A percentile compares a stretch with the other conserved stretches of the same genome.
phyloP scores from a whole-genome alignment of 2,888 invertebrate genomes.

The Thysanoteuthis rhombus region DNA sequence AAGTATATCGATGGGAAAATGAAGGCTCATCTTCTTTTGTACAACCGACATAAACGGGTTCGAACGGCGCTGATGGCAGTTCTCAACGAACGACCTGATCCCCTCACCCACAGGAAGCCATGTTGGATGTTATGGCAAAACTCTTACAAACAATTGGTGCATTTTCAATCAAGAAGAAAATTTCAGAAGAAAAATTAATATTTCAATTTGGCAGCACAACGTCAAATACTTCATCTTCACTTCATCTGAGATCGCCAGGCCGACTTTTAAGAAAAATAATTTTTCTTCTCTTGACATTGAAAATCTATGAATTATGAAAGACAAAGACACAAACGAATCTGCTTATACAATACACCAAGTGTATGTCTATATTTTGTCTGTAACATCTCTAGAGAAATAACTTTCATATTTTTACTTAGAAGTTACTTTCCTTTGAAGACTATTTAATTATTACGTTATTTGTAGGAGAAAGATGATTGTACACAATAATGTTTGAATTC shows the following conservation, averaged over 20 bases:
- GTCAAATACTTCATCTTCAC: background rate
- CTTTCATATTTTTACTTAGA: too few relatives aligned
- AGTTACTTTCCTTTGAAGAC: too few relatives aligned
- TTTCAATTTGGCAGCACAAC: background rate
- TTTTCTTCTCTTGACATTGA: background rate
- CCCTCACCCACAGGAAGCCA: conserved; percentile 15
- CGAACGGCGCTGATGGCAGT: background rate
- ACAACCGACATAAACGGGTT: background rate
- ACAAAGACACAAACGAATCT: too few relatives aligned
- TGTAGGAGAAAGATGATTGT: too few relatives aligned
- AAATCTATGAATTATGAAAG: too few relatives aligned
- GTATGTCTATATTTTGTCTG: too few relatives aligned
- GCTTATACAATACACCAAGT: too few relatives aligned
- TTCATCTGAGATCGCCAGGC: too few relatives aligned
- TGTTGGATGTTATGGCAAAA: conserved; percentile 24
- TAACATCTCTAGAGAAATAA: too few relatives aligned
- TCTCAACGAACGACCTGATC: background rate
- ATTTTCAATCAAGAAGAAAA: background rate
- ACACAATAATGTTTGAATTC: too few relatives aligned
- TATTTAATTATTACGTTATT: too few relatives aligned
- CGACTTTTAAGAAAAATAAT: background rate
- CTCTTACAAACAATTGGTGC: background rate
- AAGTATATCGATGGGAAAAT: conserved; percentile 13
- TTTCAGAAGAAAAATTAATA: background rate
- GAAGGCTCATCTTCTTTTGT: background rate